Conservation (phyloP, 1,140 invertebrate genomes). For the Penaeus japonicus region DNA sequence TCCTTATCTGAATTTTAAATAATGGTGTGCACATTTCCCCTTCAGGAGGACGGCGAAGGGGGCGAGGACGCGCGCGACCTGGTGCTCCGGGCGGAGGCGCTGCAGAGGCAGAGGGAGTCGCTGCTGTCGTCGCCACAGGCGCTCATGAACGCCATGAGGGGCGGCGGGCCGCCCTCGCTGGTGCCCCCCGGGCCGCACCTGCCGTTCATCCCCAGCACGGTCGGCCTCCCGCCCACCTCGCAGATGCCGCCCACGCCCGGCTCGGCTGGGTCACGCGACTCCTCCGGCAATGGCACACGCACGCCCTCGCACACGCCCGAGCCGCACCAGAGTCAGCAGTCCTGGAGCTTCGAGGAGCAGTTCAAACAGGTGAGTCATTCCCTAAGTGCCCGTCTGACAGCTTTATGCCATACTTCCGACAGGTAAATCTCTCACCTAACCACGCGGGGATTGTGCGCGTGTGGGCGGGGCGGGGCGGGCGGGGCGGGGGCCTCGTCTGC, state of each 20-base stretch:
- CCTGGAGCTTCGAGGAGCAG: conserved; percentile 97
- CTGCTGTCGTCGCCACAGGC: conserved; percentile 68
- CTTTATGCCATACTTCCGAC: no score
- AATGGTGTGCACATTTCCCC: conserved; percentile 61
- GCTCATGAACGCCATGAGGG: conserved; percentile 53
- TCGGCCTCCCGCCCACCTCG: conserved; percentile 58
- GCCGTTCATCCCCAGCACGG: conserved; percentile 57
- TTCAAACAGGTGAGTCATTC: conserved; percentile 87
- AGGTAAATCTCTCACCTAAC: no score
- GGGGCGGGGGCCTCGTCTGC: no score
- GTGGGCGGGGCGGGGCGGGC: no score
- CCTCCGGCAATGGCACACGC: conserved; percentile 56
- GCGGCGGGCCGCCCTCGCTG: conserved; percentile 46
- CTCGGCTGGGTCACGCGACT: conserved; percentile 58
- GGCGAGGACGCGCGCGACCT: conserved; percentile 56
- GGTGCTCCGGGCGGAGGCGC: conserved; percentile 71
- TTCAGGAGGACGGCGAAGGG: conserved; percentile 71
- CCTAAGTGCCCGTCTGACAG: no score
- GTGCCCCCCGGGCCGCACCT: conserved; percentile 53
- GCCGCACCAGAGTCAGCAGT: conserved; percentile 70
- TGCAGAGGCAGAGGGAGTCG: conserved; percentile 72
- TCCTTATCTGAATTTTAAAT: no score
- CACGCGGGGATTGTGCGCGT: no score
- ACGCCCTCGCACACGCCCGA: conserved; percentile 59
- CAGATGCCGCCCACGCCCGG: conserved; percentile 58